Base-by-base conservation (phyloP, 1,140 invertebrate genomes). In the Condylostylus longicornis region DNA sequence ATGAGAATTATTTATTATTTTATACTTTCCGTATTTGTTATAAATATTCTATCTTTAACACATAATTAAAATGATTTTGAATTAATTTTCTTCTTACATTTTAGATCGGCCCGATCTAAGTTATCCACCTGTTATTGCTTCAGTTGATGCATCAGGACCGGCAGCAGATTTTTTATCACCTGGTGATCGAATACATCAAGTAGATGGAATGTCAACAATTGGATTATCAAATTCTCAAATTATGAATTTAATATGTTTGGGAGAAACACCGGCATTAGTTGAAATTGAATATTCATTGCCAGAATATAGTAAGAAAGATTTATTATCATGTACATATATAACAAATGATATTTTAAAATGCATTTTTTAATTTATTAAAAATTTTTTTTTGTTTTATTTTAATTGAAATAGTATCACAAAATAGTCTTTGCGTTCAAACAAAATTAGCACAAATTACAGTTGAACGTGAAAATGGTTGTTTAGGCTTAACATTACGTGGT, bases 401-500 rank as follows among this genome's bases (percentile, higher is more conserved):
- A 37, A 34, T 32, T 38, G 20, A 41, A 51, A 49, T 59, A 72
- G 74, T 65, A 44, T 75, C 66, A 18, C 70, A 68, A 58, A 77
- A 66, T 53, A 76, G 64, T 47, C 62, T 69, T 2, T 78, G 77
- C 46, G 72, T 81, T 9, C 77, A 73, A 15, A 77, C 77, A 18
- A 79, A 79, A 53, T 64, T 81, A 37, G 75, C 78, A 33, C 77
- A 81, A 49, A 74, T 85, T 10, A 71, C 74, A 1, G 68, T 86
- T 19, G 79, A 86, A 54, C 74, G 85, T 47, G 79, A 88, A 30
- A 76, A 74, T 31, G 82, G 82, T 2, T 88, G 85, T 27, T 73
- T 91, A 33, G 90, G 89, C 0, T 77, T 96, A 22, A 93, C 85
- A 2, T 64, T 95, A 17, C 65, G 89, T 18, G 83, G 83, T 1